These are phyloP conservation scores for Sapayoa aenigma DNA, from an alignment of 2,113 vertebrate species.

Conservation along the genomic window DNA sequence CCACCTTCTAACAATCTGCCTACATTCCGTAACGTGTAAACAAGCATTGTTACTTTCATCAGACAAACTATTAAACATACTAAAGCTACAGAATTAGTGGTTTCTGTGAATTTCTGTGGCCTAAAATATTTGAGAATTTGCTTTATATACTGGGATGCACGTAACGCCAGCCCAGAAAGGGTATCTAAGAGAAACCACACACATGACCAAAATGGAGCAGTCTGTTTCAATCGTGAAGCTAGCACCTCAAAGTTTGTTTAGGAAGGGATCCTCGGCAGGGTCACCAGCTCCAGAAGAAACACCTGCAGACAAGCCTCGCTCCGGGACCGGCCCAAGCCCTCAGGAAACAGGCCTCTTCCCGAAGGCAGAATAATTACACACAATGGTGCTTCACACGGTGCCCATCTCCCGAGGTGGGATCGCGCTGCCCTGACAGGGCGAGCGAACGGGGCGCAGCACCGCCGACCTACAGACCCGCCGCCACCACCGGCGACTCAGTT, in stretches of 20 bases:
- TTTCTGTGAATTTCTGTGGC: background rate
- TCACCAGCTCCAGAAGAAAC: background rate
- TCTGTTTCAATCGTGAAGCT: background rate
- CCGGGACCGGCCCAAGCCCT: background rate
- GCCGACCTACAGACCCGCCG: background rate
- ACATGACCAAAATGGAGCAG: background rate
- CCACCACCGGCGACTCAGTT: background rate
- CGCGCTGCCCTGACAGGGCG: background rate
- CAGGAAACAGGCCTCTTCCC: background rate
- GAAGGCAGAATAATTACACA: background rate
- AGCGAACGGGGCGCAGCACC: background rate
- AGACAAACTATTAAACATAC: background rate
- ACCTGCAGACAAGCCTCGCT: background rate
- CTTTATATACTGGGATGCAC: background rate
- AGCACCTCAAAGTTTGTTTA: background rate
- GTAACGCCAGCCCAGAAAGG: background rate
- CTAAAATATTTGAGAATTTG: background rate
- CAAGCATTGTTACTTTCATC: background rate
- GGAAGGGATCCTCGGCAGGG: background rate
- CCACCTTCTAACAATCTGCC: background rate
- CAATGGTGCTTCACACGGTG: background rate
- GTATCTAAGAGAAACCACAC: background rate
- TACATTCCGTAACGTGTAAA: background rate
- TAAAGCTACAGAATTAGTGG: background rate
- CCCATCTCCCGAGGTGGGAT: background rate